phyloP scores from a whole-genome alignment of 2,113 vertebrate genomes.

The Sinocyclocheilus anophthalmus region DNA sequence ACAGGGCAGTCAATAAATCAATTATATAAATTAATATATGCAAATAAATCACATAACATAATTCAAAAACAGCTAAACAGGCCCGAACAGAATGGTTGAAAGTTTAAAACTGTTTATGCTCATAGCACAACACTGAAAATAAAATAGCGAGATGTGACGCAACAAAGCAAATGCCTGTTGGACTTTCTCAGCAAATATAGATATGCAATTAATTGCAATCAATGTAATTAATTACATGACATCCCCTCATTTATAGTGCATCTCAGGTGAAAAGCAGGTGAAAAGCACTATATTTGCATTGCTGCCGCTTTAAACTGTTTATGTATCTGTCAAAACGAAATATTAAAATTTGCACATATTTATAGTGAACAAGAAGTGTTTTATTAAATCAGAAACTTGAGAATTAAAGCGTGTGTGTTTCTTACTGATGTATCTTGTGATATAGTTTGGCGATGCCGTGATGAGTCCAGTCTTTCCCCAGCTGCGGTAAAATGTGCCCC shows the following conservation, averaged over 20 bases:
- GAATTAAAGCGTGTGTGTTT: not conserved
- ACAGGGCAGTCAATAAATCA: not conserved
- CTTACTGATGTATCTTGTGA: constrained; percentile 91
- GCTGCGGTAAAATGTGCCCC: constrained; percentile 91
- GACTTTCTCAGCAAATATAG: not conserved
- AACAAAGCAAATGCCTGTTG: not conserved
- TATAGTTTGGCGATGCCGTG: constrained; percentile 90
- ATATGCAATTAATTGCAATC: not conserved
- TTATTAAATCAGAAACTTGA: not conserved
- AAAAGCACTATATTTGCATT: not conserved
- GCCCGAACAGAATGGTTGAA: not conserved
- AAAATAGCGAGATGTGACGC: not conserved
- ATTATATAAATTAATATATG: not conserved
- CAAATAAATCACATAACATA: not conserved
- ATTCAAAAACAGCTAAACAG: not conserved
- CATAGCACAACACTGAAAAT: not conserved
- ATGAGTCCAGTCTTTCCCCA: constrained; percentile 98
- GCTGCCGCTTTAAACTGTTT: not conserved
- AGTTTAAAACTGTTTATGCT: too few species aligned
- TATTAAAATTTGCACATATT: not conserved
- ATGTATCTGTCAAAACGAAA: not conserved
- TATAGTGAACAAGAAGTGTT: not conserved
- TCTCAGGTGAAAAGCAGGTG: not conserved
- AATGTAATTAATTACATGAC: too few species aligned
- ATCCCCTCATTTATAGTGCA: not conserved